Conservation (phyloP, 2,888 invertebrate species). For the Plebejus melissa region DNA sequence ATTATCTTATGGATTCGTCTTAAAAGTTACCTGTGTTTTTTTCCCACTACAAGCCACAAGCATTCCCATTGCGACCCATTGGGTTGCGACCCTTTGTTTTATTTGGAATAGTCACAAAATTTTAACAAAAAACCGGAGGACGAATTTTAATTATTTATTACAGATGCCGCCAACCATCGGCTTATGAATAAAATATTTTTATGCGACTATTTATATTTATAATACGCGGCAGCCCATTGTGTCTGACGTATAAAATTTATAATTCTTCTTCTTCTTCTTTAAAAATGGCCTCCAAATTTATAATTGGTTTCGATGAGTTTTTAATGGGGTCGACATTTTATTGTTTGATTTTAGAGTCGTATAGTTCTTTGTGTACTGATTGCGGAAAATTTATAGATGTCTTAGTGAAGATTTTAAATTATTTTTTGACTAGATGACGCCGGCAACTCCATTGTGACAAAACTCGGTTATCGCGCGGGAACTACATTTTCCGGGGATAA, state of each 20-base stretch:
- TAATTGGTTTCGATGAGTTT: constrained; percentile 14
- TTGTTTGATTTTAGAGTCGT: constrained; percentile 17
- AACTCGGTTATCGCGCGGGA: no score
- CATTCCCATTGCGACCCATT: constrained; percentile 49
- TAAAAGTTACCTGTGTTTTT: constrained; percentile 41
- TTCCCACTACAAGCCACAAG: constrained; percentile 42
- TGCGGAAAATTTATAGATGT: background rate
- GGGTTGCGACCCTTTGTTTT: constrained; percentile 45
- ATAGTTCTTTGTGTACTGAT: background rate
- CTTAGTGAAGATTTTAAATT: background rate
- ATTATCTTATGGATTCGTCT: constrained; percentile 34
- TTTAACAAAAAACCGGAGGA: constrained; percentile 49
- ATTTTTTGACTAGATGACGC: no score
- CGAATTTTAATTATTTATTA: constrained; percentile 49
- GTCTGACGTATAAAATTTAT: constrained; percentile 22
- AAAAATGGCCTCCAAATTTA: no score
- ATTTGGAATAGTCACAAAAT: constrained; percentile 52
- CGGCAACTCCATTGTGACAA: no score
- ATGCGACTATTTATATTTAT: constrained; percentile 36
- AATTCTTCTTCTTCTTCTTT: no score
- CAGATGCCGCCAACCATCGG: constrained; percentile 40
- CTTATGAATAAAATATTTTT: constrained; percentile 45
- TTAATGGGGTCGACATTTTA: constrained; percentile 28
- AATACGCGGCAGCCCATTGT: constrained; percentile 31
- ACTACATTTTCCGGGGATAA: no score